Conservation (phyloP, 2,113 vertebrate genomes). For the Zapus hudsonius region DNA sequence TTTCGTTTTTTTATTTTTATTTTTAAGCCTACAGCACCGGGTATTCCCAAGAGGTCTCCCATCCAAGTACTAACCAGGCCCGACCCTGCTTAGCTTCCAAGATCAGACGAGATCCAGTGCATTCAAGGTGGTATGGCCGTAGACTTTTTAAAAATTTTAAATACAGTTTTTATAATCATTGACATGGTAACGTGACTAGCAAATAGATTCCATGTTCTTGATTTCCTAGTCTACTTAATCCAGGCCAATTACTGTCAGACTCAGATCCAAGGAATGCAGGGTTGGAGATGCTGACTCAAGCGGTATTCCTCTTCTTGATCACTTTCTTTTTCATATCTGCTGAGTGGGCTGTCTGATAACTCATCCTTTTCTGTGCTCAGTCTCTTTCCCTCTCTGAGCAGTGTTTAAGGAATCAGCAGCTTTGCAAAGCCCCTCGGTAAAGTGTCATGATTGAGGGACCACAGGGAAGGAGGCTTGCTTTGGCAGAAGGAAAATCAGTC, state of each 20-base stretch:
- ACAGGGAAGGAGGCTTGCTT: background rate
- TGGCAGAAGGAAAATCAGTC: conserved; percentile 6
- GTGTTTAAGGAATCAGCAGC: too few relatives aligned
- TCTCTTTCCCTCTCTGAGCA: background rate
- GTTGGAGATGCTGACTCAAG: background rate
- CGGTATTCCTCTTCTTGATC: background rate
- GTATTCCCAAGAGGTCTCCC: too few relatives aligned
- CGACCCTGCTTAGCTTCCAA: too few relatives aligned
- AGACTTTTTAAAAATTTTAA: too few relatives aligned
- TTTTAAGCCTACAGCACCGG: too few relatives aligned
- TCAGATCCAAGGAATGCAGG: background rate
- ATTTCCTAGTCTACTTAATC: background rate
- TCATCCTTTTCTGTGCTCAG: background rate
- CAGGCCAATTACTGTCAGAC: background rate
- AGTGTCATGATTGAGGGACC: background rate
- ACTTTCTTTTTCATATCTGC: conserved; percentile 11
- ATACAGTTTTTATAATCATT: too few relatives aligned
- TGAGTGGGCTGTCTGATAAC: background rate
- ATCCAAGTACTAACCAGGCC: too few relatives aligned
- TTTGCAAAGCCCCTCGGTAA: background rate
- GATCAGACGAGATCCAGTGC: too few relatives aligned
- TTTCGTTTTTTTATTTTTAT: too few relatives aligned
- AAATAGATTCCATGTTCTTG: background rate
- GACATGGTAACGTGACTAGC: background rate
- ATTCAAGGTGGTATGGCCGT: too few relatives aligned